These are phyloP conservation scores for Chrysoperla carnea DNA, from an alignment of 1,140 invertebrate species.

Conservation along the genomic window DNA sequence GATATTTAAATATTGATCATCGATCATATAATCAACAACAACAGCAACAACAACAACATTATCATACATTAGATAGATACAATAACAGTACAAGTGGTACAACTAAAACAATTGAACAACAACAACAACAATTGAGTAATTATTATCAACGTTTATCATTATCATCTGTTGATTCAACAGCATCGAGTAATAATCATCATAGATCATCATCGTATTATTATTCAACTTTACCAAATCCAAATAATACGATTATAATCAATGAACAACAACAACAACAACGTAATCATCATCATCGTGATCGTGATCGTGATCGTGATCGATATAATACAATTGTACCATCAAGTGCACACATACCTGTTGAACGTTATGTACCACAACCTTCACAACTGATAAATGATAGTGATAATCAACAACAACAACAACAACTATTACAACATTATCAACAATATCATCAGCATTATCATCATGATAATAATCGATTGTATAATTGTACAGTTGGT, in stretches of 20 bases:
- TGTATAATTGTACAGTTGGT: no score
- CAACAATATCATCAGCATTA: constrained; percentile 13
- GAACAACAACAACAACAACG: background rate
- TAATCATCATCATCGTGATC: background rate
- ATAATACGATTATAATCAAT: background rate
- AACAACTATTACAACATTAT: constrained; percentile 17
- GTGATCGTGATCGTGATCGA: background rate
- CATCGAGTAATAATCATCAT: background rate
- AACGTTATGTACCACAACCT: constrained; percentile 38
- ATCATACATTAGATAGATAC: no score
- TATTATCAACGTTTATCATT: constrained; percentile 7
- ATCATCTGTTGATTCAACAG: constrained; percentile 8
- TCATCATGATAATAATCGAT: constrained; percentile 5
- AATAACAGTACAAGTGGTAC: background rate
- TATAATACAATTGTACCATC: constrained; percentile 36
- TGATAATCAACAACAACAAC: background rate
- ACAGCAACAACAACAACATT: no score
- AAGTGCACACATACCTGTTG: constrained; percentile 46
- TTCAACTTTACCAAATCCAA: background rate
- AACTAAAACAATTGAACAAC: background rate
- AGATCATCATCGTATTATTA: background rate
- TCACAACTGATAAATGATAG: background rate
- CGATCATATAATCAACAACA: no score
- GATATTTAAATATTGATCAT: no score
- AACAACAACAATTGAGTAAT: background rate